Evolutionary conservation across 2,888 invertebrate species (phyloP), one percentile per base, ranked within the genome.

Genomic region (Himalopsyche kuldschensis): DNA sequence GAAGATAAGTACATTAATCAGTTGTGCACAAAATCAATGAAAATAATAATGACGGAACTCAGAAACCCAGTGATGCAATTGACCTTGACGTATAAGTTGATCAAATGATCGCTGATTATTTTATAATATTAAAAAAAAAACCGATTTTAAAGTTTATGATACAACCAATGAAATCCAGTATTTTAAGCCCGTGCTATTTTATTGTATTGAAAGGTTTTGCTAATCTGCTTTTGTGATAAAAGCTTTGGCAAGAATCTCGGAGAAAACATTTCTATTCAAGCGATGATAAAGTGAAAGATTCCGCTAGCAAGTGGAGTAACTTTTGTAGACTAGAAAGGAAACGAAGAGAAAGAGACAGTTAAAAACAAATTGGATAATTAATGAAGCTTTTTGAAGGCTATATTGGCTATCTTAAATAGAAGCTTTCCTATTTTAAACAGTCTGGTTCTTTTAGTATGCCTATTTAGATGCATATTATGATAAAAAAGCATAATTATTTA

Each of bases 341-440:
- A 27, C 15, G 69, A 41, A 20, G 55, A 55, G 27, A 69, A 24
- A 69, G 69, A 69, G 27, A 69, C 27, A 27, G 24, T 27, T 27
- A 69, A 69, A 69, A 69, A 69, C 69, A 69, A 69, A 69, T 69
- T 69, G 69, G 69, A 69, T 69, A 69, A 69, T 69, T 69, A 69
- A 69, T 27, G 69, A 27, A 69, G 27, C 69, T 15, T 69, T 15
- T 69, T 30, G 27, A 69, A 69, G 15, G 20, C 69, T 69, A 69
- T 69, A 69, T 69, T 69, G 69, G 2, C 69, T 69, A 69, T 69
- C 69, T 24, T 69, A 69, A 69, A 69, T 69, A 15, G 69, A 30
- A 41, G 20, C 30, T 69, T 30, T 30, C 27, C 10, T 11, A 69
- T 69, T 27, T 30, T 69, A 69, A 69, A 69, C 69, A 30, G 27